Percentiles rank a stretch among this genome's conserved stretches.
Conservation (phyloP, 2,113 vertebrate genomes). For the Xenus cinereus region DNA sequence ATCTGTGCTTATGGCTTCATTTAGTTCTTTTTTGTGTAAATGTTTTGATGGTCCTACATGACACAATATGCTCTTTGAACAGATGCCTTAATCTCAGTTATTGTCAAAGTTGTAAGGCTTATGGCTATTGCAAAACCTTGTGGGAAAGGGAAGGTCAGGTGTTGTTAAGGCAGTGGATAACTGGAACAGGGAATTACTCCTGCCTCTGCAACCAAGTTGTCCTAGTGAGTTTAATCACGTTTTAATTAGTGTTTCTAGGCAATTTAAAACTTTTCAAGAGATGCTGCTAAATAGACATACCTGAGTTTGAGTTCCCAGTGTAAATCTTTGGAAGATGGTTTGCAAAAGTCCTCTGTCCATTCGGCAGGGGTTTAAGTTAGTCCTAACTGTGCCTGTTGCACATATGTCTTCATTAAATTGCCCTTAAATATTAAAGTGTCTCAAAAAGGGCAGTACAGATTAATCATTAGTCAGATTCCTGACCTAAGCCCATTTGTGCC, state of each 20-base stretch:
- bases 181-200: neutral
- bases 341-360: neutral
- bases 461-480: neutral
- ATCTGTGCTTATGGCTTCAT: neutral
- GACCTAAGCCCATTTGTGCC: neutral
- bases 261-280: neutral
- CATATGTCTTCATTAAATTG: neutral
- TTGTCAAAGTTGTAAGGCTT: neutral
- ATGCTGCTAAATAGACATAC: neutral
- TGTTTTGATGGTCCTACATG: neutral
- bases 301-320: neutral
- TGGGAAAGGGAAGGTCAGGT: neutral
- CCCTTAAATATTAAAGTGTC: neutral
- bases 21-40: neutral
- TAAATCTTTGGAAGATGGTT: neutral
- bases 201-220: neutral
- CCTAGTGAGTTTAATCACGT: neutral
- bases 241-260: neutral
- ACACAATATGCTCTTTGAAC: neutral
- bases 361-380: neutral
- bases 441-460: neutral
- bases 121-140: neutral
- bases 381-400: neutral
- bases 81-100: neutral
- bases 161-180: fast-evolving